Evolutionary conservation across 2,888 invertebrate species (phyloP).

Genomic region (Drosophila tanythrix): DNA sequence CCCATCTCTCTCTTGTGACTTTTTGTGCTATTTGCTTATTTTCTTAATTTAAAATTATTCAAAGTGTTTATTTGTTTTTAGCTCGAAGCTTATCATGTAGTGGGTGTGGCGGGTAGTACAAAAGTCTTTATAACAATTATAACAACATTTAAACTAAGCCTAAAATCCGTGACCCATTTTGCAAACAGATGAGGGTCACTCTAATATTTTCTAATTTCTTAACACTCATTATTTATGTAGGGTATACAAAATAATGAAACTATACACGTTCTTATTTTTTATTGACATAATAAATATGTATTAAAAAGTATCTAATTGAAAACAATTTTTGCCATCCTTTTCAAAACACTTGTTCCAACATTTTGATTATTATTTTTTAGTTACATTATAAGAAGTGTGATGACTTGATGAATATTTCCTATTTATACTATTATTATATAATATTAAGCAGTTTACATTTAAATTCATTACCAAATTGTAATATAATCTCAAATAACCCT

Average conservation of each 20-base stretch:
- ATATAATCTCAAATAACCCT: slow-evolving; percentile 28
- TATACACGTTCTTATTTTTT: background rate
- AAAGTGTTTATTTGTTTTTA: slow-evolving; percentile 55
- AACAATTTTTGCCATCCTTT: background rate
- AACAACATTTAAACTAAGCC: slow-evolving; percentile 8
- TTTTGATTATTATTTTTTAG: background rate
- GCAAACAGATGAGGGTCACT: background rate
- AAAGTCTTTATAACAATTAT: background rate
- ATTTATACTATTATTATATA: background rate
- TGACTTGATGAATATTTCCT: background rate
- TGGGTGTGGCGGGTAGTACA: background rate
- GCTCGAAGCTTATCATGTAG: slow-evolving; percentile 33
- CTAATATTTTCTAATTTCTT: background rate
- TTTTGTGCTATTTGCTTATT: slow-evolving; percentile 33
- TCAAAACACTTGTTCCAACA: background rate
- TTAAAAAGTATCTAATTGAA: background rate
- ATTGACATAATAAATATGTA: background rate
- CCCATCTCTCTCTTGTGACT: background rate
- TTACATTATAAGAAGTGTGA: background rate
- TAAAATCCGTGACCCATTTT: background rate
- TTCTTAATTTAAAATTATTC: slow-evolving; percentile 59
- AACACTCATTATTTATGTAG: background rate
- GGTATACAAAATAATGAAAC: background rate
- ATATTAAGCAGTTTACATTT: background rate
- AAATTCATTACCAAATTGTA: background rate